phyloP scores from a whole-genome alignment of 2,888 invertebrate species.

The Herminia tarsipennalis region DNA sequence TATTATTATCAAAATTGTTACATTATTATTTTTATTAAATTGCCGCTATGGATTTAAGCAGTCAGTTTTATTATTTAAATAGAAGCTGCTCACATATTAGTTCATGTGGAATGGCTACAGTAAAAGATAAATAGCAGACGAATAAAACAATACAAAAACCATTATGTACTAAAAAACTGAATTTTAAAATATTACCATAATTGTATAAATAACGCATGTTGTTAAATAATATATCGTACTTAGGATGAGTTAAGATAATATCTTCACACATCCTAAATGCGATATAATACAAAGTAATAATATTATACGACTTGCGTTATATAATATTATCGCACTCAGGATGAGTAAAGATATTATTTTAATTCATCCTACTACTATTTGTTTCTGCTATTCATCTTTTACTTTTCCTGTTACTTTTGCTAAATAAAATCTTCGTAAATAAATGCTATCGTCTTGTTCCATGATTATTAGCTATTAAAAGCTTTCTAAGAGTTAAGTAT shows the following conservation, averaged over 20 bases:
- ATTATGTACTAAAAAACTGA: too few species aligned
- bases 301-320: too few species aligned
- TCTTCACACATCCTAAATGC: too few species aligned
- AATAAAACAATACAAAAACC: too few species aligned
- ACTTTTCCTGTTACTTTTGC: slow-evolving; percentile 12
- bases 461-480: slow-evolving; percentile 39
- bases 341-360: too few species aligned
- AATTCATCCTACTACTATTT: slow-evolving; percentile 1
- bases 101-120: slow-evolving; percentile 19
- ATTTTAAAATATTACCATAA: too few species aligned
- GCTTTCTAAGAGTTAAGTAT: slow-evolving; percentile 31
- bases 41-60: slow-evolving; percentile 3
- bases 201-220: too few species aligned
- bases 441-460: slow-evolving; percentile 19
- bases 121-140: slow-evolving; percentile 24
- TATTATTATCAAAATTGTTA: too few species aligned
- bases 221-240: too few species aligned
- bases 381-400: slow-evolving; percentile 18
- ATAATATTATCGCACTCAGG: too few species aligned
- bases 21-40: slow-evolving; percentile 5
- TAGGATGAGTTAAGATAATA: too few species aligned
- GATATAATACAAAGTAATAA: too few species aligned
- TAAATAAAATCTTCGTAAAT: slow-evolving; percentile 13
- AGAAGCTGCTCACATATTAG: slow-evolving; percentile 33
- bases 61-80: slow-evolving; percentile 12